These are phyloP conservation scores for Trichonephila clavata DNA, from an alignment of 1,140 invertebrate species.

Conservation along the genomic window DNA sequence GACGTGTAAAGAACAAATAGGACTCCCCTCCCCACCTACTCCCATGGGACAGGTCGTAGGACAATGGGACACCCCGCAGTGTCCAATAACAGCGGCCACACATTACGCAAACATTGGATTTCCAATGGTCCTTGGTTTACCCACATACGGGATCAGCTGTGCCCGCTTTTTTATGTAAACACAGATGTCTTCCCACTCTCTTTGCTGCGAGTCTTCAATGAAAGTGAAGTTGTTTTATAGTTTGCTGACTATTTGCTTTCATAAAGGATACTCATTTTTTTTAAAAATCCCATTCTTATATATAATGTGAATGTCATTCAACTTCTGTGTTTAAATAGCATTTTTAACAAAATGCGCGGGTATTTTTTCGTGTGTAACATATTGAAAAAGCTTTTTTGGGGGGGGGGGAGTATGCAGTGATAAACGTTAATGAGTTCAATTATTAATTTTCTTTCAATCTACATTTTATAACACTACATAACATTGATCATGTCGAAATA, in stretches of 20 bases:
- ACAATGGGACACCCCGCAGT: conserved; percentile 76
- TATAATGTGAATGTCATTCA: not conserved
- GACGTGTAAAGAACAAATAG: conserved; percentile 75
- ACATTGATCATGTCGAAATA: too few relatives aligned
- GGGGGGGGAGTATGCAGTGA: too few relatives aligned
- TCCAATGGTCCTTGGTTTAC: conserved; percentile 57
- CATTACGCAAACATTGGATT: conserved; percentile 76
- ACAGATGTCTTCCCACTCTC: conserved; percentile 60
- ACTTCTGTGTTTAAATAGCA: not conserved
- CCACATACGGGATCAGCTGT: conserved; percentile 63
- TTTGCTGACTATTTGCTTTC: conserved; percentile 31
- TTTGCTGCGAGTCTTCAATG: not conserved
- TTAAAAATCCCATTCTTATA: not conserved
- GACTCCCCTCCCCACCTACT: conserved; percentile 2
- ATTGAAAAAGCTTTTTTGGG: too few relatives aligned
- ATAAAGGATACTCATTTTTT: not conserved
- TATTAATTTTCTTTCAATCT: too few relatives aligned
- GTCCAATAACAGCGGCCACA: conserved; percentile 76
- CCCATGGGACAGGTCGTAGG: conserved; percentile 64
- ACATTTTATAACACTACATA: too few relatives aligned
- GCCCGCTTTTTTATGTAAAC: conserved; percentile 72
- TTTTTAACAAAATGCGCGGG: not conserved
- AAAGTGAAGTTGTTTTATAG: conserved; percentile 37
- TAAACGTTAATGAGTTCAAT: too few relatives aligned
- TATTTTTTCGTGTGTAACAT: too few relatives aligned